phyloP scores from a whole-genome alignment of 2,113 vertebrate species.

The Macquaria ambigua region DNA sequence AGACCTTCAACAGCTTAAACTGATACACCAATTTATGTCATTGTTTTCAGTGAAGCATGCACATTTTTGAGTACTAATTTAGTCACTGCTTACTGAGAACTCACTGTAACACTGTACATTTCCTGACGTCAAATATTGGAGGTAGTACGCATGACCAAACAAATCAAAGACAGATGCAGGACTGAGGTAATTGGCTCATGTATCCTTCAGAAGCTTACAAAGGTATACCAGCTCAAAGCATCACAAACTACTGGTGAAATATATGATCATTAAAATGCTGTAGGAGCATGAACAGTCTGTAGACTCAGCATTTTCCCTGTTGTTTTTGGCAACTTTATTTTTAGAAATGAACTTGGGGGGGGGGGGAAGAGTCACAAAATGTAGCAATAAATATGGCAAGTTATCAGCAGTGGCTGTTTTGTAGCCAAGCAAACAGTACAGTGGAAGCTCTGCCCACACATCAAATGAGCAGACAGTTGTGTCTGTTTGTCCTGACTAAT shows the following conservation, averaged over 20 bases:
- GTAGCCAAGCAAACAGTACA: background rate
- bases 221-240: background rate
- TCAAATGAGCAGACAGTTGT: background rate
- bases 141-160: background rate
- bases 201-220: background rate
- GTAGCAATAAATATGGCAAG: background rate
- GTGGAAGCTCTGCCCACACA: background rate
- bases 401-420: background rate
- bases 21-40: background rate
- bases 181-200: background rate
- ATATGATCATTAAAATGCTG: background rate
- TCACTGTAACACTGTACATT: background rate
- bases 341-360: background rate
- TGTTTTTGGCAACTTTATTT: background rate
- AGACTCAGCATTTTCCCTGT: background rate
- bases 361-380: background rate
- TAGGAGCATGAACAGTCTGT: background rate
- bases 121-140: background rate
- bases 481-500: background rate
- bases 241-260: background rate
- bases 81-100: slow-evolving; percentile 14
- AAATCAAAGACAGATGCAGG: background rate
- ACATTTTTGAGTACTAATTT: background rate
- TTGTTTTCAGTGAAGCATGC: background rate
- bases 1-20: background rate